These are phyloP conservation scores for Phortica magna DNA, from an alignment of 2,888 invertebrate species.

Conservation along the genomic window DNA sequence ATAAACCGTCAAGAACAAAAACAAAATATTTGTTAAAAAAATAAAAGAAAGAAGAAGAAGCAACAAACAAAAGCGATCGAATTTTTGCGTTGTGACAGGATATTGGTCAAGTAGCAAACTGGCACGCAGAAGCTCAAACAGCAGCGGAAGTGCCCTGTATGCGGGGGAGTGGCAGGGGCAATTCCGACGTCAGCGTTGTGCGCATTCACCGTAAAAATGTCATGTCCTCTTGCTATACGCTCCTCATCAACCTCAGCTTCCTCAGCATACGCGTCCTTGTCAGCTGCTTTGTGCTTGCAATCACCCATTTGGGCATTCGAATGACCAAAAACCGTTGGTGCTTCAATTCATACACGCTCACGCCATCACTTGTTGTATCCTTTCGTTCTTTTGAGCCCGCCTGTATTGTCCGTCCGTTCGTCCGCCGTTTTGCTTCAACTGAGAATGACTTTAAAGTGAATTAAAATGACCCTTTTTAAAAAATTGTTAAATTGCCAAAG, in stretches of 20 bases:
- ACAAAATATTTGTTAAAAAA: conserved; percentile 44
- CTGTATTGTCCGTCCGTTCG: background rate
- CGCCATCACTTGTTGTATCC: background rate
- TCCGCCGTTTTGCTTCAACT: conserved; percentile 16
- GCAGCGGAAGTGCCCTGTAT: background rate
- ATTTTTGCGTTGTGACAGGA: background rate
- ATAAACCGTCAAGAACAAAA: conserved; percentile 47
- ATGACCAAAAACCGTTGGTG: background rate
- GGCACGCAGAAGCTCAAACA: background rate
- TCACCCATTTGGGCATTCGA: background rate
- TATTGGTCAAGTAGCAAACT: background rate
- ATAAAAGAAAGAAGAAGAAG: conserved; percentile 1
- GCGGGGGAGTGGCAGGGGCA: background rate
- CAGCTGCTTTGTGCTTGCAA: background rate
- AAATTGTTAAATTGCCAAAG: conserved; percentile 20
- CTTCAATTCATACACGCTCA: background rate
- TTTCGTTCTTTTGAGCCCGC: background rate
- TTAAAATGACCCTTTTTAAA: conserved; percentile 54
- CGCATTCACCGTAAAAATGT: conserved; percentile 15
- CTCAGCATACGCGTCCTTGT: background rate
- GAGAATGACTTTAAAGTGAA: conserved; percentile 47
- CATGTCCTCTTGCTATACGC: background rate
- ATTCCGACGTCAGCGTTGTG: background rate
- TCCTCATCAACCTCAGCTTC: background rate
- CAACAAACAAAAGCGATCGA: background rate